phyloP scores from a whole-genome alignment of 2,888 invertebrate genomes.

The Eupithecia pulchellata region DNA sequence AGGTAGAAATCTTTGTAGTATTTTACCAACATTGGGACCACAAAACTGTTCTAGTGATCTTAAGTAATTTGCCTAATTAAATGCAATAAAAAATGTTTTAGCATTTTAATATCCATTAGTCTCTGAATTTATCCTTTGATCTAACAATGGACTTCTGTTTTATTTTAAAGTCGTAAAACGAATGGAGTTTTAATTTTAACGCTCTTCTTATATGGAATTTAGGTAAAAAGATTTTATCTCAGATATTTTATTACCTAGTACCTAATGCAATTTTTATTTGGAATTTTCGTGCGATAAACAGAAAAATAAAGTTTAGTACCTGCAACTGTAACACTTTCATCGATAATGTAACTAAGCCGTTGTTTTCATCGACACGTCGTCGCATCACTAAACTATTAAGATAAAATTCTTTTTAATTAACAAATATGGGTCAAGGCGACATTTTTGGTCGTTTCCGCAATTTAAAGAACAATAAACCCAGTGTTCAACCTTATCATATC shows the following conservation, averaged over 20 bases:
- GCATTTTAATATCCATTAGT: slow-evolving; percentile 17
- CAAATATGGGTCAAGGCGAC: slow-evolving; percentile 48
- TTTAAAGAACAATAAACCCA: slow-evolving; percentile 51
- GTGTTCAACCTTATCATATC: slow-evolving; percentile 43
- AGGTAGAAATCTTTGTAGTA: neutral
- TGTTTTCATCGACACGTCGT: slow-evolving; percentile 3
- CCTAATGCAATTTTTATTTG: neutral
- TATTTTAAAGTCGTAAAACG: slow-evolving; percentile 39
- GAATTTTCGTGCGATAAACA: neutral
- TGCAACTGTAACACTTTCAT: neutral
- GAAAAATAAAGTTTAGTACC: neutral
- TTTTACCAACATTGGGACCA: neutral
- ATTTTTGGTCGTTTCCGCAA: slow-evolving; percentile 47
- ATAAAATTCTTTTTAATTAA: slow-evolving; percentile 17
- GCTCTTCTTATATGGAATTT: neutral
- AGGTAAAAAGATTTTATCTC: neutral
- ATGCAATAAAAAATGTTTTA: slow-evolving; percentile 6
- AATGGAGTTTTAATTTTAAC: slow-evolving; percentile 28
- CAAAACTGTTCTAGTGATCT: neutral
- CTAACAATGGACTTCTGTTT: slow-evolving; percentile 34
- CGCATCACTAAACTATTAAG: slow-evolving; percentile 6
- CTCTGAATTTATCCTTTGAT: slow-evolving; percentile 31
- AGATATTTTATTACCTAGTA: neutral
- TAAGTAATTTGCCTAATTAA: neutral
- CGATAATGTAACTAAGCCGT: neutral